phyloP scores from a whole-genome alignment of 2,797 vertebrate species.

The Malurus splendens region DNA sequence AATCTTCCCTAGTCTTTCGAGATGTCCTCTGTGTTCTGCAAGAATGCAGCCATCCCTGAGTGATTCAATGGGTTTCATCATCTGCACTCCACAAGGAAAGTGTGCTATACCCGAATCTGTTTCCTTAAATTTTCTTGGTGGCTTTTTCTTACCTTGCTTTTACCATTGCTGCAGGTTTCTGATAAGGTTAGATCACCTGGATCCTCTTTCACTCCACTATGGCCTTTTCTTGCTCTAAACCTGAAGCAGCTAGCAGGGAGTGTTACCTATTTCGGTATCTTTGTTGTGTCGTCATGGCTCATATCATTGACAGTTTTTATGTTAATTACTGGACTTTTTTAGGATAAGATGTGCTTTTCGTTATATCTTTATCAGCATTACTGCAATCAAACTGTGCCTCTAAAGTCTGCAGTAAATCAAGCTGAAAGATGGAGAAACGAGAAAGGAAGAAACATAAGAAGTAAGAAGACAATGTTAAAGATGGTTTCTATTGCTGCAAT shows the following conservation, averaged over 20 bases:
- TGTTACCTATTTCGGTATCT: not conserved
- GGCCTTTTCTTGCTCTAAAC: not conserved
- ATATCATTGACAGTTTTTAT: not conserved
- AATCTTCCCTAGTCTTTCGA: not conserved
- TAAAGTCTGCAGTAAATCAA: not conserved
- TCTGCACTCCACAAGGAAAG: not conserved
- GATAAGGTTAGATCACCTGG: not conserved
- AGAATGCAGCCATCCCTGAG: accelerated
- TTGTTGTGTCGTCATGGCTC: not conserved
- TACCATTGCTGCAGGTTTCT: not conserved
- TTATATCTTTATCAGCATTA: not conserved
- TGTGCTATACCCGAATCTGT: not conserved
- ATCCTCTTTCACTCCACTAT: not conserved
- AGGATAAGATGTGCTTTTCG: not conserved
- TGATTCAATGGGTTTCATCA: not conserved
- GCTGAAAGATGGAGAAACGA: not conserved
- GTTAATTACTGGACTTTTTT: not conserved
- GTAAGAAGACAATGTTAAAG: not conserved
- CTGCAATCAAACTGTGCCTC: not conserved
- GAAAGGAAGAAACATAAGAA: not conserved
- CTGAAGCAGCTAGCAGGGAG: not conserved
- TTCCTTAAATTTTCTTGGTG: not conserved
- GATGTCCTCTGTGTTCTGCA: not conserved
- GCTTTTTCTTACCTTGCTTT: not conserved
- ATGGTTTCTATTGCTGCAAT: not conserved